Evolutionary conservation across 2,888 invertebrate genomes (phyloP), one percentile per base, ranked within the genome.

Genomic region (Nomada ferruginata): DNA sequence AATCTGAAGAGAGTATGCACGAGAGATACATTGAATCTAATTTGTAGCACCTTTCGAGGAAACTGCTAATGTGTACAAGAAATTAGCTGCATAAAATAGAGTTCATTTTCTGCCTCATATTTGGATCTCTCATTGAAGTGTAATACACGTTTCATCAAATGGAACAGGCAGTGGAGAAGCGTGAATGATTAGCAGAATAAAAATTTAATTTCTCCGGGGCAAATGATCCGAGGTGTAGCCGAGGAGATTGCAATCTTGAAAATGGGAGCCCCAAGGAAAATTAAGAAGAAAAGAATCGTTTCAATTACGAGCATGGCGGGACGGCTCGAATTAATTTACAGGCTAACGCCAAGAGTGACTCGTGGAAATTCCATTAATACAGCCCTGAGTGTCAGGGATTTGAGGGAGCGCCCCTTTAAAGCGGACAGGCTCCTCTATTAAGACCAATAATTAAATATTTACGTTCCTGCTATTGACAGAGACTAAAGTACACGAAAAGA

Each of bases 291-390:
- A 83, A 78, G 77, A 82, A 82, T 76, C 63, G 68, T 69, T 50
- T 63, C 61, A 75, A 83, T 83, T 80, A 84, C 68, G 52, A 80
- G 60, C 63, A 26, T 47, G 69, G 64, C 29, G 50, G 63, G 52
- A 53, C 23, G 61, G 57, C 76, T 70, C 78, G 75, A 82, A 85
- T 86, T 84, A 84, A 87, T 85, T 87, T 87, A 76, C 84, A 81
- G 81, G 64, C 69, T 68, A 75, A 82, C 65, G 55, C 29, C 23
- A 64, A 20, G 70, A 26, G 69, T 68, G 20, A 23, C 61, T 69
- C 75, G 82, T 81, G 76, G 78, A 87, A 87, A 85, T 88, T 84
- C 86, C 86, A 88, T 89, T 89, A 89, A 84, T 79, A 79, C 84
- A 71, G 71, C 69, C 72, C 75, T 73, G 81, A 82, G 77, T 82